Conservation (phyloP, 1,140 invertebrate genomes). For the Acromyrmex heyeri region DNA sequence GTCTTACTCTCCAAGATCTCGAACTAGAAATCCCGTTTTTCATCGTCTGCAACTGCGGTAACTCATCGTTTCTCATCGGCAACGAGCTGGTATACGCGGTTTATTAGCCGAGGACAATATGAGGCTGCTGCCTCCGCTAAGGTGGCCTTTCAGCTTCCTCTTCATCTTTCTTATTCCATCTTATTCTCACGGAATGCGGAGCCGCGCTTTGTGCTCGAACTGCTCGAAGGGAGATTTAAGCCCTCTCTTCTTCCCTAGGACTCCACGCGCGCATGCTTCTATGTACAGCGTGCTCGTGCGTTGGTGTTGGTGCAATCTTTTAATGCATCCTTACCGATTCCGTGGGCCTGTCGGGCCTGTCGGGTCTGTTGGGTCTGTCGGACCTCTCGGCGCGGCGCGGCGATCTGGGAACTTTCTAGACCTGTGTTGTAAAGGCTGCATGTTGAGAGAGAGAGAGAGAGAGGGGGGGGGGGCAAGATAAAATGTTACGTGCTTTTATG, state of each 20-base stretch:
- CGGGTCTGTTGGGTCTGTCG: background rate
- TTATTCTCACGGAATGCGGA: slow-evolving; percentile 63
- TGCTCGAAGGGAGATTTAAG: slow-evolving; percentile 70
- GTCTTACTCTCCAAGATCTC: background rate
- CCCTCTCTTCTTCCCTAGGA: slow-evolving; percentile 40
- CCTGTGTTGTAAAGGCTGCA: background rate
- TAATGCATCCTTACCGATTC: slow-evolving; percentile 46
- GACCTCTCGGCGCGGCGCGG: background rate
- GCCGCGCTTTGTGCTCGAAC: slow-evolving; percentile 65
- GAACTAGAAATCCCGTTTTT: background rate
- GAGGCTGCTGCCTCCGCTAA: background rate
- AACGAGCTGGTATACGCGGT: background rate
- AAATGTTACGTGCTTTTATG: slow-evolving; percentile 43
- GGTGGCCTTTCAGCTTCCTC: slow-evolving; percentile 19
- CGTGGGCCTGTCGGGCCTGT: slow-evolving; percentile 1
- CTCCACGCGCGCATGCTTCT: slow-evolving; percentile 28
- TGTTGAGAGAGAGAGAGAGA: background rate
- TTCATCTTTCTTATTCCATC: slow-evolving; percentile 66
- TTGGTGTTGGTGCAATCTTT: slow-evolving; percentile 19
- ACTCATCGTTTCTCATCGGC: background rate
- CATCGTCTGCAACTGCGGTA: background rate
- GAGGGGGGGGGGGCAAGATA: background rate
- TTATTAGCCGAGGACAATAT: slow-evolving; percentile 59
- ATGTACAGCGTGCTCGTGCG: background rate
- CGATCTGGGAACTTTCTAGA: slow-evolving; percentile 45